Base-by-base conservation (phyloP, 2,888 invertebrate species). In the Sarcophaga variegata region DNA sequence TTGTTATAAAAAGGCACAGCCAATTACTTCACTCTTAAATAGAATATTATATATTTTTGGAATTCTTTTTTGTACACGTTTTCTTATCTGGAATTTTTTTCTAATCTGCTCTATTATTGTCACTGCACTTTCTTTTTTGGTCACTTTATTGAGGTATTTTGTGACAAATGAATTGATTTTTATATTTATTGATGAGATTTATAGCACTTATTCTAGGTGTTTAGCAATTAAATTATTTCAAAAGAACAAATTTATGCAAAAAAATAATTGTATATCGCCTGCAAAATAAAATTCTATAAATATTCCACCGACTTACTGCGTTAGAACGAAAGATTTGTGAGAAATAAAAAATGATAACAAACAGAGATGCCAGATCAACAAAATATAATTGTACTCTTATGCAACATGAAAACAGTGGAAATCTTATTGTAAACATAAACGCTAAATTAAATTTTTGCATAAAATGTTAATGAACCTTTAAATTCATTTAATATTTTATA, bases 261-360 rank as follows among this genome's bases (percentile, higher is more conserved):
- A 75, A 83, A 66, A 77, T 67, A 77, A 81, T 74, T 77, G 78
- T 87, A 59, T 81, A 49, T 80, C 66, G 63, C 74, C 70, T 66
- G 25, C 10, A 49, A 77, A 59, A 70, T 54, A 64, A 78, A 69
- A 78, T 83, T 78, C 47, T 70, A 76, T 17, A 54, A 14, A 54
- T 54, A 17, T 70, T 64, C 59, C 80, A 74, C 83, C 62, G 59
- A 86, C 83, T 83, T 86, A 86, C 86, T 86, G 70, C 59, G 60
- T 47, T 63, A 45, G 37, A 75, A 37, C 71, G 83, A 83, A 72
- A 77, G 54, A 54, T 27, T 63, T 17, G 59, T 25, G 37, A 2
- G n/a, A 71, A 72, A 74, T 70, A 62, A 63, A 14, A 47, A 4
- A 14, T 82, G 82, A 82, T 77, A 83, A 67, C 25, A 14, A 2